Evolutionary conservation across 1,140 invertebrate genomes (phyloP), one percentile per base, ranked within the genome.

Genomic region (Oncopodura yosiiana): DNA sequence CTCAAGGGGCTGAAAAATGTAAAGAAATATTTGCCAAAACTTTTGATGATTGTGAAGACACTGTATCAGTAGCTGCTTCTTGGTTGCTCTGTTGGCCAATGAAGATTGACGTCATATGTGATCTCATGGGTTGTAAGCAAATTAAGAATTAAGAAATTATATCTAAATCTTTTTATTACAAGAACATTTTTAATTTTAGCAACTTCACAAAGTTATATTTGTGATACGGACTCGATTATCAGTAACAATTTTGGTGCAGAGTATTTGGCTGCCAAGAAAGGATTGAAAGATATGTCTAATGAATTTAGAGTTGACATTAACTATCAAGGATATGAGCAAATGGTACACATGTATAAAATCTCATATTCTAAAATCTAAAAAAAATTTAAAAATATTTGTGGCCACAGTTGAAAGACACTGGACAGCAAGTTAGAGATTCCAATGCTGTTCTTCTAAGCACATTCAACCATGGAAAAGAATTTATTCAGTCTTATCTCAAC

Each of bases 51-150:
- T 63, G 62, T 41, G 36, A 55, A n/a, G 58, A 58, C 3, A 30
- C 29, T 18, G 50, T 53, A 36, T 56, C 48, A 11, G 41, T 18
- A 26, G 46, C 32, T 23, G 27, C 60, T 8, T 58, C 37, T 2
- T 60, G 54, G 58, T 12, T 53, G 6, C 41, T 63, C 3, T 63
- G 62, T 42, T 63, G 58, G 62, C 58, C 62, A 0, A 56, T 60
- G 54, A 63, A 60, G 42, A n/a, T 60, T 6, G 41, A 30, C n/a
- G 50, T 58, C 36, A 52, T 63, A 27, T 63, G 62, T 46, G 49
- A 60, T 24, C 43, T 58, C 18, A 21, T 63, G 9, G 50, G 51
- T 21, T 30, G 58, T 63, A 49, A 44, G n/a, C n/a, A n/a, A 39
- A 21, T 8, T 21, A 41, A 16, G 38, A 9, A 6, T 11, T 8